Conservation (phyloP, 2,888 invertebrate species). For the Lasioglossum pauxillum region DNA sequence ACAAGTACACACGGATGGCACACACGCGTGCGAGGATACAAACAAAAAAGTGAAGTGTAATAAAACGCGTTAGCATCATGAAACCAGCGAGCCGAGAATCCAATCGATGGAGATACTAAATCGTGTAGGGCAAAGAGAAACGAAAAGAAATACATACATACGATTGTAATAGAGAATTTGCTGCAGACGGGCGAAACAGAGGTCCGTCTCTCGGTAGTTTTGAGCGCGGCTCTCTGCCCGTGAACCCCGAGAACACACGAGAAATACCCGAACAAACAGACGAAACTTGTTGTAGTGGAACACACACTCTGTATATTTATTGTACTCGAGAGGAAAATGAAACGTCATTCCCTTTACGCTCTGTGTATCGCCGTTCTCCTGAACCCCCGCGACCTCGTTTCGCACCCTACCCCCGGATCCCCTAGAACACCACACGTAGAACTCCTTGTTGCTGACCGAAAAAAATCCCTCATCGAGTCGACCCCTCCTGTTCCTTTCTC, state of each 20-base stretch:
- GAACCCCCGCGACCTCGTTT: slow-evolving; percentile 32
- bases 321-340: slow-evolving; percentile 56
- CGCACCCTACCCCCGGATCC: neutral
- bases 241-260: neutral
- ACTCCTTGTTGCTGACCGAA: slow-evolving; percentile 56
- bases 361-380: slow-evolving; percentile 50
- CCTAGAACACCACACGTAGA: slow-evolving; percentile 49
- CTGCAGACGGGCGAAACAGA: slow-evolving; percentile 31
- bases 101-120: slow-evolving; percentile 11
- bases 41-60: neutral
- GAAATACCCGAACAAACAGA: slow-evolving; percentile 23
- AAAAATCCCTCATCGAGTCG: neutral
- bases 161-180: neutral
- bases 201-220: slow-evolving; percentile 50
- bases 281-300: slow-evolving; percentile 59
- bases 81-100: slow-evolving; percentile 23
- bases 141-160: neutral
- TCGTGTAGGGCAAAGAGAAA: slow-evolving; percentile 5
- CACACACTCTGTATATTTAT: slow-evolving; percentile 68
- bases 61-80: slow-evolving; percentile 11
- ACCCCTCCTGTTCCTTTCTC: neutral
- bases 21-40: neutral
- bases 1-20: neutral
- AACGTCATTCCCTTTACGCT: slow-evolving; percentile 60
- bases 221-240: slow-evolving; percentile 43